Evolutionary conservation across 2,113 vertebrate genomes (phyloP).

Genomic region (Ptilorrhoa leucosticta): DNA sequence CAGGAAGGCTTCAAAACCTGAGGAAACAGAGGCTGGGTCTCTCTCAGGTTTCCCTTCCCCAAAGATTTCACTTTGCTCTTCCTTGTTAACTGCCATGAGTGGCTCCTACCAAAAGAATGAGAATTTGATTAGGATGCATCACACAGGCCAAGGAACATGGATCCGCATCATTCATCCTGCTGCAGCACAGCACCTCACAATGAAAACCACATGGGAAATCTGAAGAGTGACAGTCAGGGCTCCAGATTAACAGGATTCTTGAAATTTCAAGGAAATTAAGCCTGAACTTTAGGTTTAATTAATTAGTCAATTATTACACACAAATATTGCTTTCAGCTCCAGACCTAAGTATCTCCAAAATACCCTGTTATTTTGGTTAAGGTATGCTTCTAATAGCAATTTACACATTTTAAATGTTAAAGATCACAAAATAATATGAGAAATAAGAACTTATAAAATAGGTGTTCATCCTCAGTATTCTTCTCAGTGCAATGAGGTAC

Average conservation of each 20-base stretch:
- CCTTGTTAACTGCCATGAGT: neutral
- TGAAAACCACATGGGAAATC: neutral
- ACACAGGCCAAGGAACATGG: neutral
- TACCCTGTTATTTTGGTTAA: neutral
- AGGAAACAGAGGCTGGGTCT: neutral
- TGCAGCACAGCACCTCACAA: neutral
- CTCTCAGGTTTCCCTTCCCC: neutral
- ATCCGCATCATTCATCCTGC: neutral
- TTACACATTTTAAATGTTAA: neutral
- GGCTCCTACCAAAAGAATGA: neutral
- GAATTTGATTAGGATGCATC: neutral
- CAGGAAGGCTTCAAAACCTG: fast-evolving
- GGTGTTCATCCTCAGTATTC: neutral
- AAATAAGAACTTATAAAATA: neutral
- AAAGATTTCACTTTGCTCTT: neutral
- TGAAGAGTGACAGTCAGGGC: neutral
- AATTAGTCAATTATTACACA: neutral
- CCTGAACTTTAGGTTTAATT: neutral
- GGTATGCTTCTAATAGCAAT: neutral
- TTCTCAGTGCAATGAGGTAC: neutral
- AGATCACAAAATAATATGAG: neutral
- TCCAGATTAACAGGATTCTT: neutral
- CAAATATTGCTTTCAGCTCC: neutral
- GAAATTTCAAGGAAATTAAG: neutral
- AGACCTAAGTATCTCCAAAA: neutral